Evolutionary conservation across 2,797 vertebrate genomes (phyloP), one percentile per base, ranked within the genome.

Genomic region (Rhynchotus rufescens): DNA sequence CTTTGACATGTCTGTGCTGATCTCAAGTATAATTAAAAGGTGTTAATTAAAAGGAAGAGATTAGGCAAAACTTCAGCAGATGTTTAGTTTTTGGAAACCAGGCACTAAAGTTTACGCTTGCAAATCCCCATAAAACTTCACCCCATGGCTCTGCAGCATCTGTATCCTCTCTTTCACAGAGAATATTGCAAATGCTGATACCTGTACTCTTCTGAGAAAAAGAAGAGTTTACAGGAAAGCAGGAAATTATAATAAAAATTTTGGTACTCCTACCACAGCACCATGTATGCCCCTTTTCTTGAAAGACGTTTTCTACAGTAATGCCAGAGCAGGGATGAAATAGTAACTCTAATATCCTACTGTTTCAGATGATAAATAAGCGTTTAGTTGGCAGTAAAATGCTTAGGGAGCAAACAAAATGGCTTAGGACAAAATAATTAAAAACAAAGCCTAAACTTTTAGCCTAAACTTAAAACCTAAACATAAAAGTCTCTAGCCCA

Each of bases 11-110:
- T 57, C 30, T 88, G 49, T 90, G 21, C 49, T 83, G 34, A 71
- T 85, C 40, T 82, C 57, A 83, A 80, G 64, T 1, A 1, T 51
- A n/a, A 49, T 75, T 77, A 54, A 78, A 90, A 93, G 86, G 16
- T 71, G 10, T 51, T 2, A 36, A 36, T 36, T 36, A 8, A 60
- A 21, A 21, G 14, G 20, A 74, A 59, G 36, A 68, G 16, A 15
- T 16, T 21, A 51, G 8, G 14, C 21, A 88, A 88, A 93, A 84
- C 22, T 8, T 6, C 56, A 80, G 25, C 9, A 76, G 4, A n/a
- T n/a, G 2, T 32, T 20, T 74, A 86, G 25, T 89, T 59, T 45
- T 75, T 84, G 62, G 54, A 85, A 83, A 67, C 12, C 2, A 67
- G 23, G 25, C 17, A 30, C 26, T 54, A 32, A 91, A 69, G 5